These are phyloP conservation scores for Muscicapa adusta DNA, from an alignment of 2,113 vertebrate genomes.

Conservation along the genomic window DNA sequence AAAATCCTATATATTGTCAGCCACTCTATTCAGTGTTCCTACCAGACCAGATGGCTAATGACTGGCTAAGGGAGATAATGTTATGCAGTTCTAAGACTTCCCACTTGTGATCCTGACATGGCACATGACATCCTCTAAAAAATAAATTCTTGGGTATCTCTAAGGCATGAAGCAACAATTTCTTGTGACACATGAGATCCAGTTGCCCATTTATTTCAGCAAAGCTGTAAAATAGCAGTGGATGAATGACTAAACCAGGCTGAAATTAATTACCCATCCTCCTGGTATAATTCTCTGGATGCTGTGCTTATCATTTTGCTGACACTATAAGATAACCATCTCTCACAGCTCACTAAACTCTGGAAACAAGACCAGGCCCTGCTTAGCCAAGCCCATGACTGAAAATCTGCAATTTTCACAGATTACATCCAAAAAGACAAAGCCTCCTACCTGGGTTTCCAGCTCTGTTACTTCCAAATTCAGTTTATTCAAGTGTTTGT, in stretches of 20 bases:
- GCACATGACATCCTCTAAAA: not conserved
- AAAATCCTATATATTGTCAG: not conserved
- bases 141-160: not conserved
- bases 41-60: not conserved
- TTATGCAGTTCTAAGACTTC: not conserved
- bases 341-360: not conserved
- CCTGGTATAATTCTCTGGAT: not conserved
- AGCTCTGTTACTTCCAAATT: constrained; percentile 86
- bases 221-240: not conserved
- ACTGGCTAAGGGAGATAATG: not conserved
- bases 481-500: constrained; percentile 87
- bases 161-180: not conserved
- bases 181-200: not conserved
- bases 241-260: not conserved
- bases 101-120: not conserved
- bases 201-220: not conserved
- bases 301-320: not conserved
- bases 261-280: not conserved
- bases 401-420: not conserved
- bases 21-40: not conserved
- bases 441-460: constrained; percentile 79
- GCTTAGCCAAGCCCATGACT: not conserved
- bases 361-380: not conserved
- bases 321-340: not conserved
- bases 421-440: not conserved